phyloP scores from a whole-genome alignment of 2,113 vertebrate species.

The Dromaius novaehollandiae region DNA sequence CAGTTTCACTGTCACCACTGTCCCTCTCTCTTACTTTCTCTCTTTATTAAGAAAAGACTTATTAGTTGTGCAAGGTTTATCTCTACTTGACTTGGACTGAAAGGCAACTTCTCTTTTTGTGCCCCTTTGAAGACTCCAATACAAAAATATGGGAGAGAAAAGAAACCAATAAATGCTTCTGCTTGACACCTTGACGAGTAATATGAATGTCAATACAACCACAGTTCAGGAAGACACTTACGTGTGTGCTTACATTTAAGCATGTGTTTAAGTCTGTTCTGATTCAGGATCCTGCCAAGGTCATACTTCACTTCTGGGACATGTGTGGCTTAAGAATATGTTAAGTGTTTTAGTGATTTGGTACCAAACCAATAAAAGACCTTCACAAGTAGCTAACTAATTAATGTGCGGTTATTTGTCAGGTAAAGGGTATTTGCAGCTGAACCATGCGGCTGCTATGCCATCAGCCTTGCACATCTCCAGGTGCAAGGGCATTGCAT shows the following conservation, averaged over 20 bases:
- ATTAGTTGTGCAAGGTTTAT: not conserved
- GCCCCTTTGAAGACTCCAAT: not conserved
- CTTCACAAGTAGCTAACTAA: not conserved
- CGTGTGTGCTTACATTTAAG: not conserved
- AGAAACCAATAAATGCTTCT: constrained; percentile 5
- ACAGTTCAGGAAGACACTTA: constrained; percentile 14
- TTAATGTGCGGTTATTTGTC: not conserved
- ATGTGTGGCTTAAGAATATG: not conserved
- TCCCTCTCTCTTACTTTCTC: not conserved
- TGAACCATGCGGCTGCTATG: not conserved
- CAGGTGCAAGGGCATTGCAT: not conserved
- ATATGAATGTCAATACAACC: not conserved
- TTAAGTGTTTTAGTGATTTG: not conserved
- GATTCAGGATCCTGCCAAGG: constrained; percentile 15
- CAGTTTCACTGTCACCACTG: not conserved
- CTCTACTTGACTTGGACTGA: not conserved
- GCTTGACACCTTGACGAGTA: not conserved
- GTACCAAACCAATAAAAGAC: not conserved
- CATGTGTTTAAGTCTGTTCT: not conserved
- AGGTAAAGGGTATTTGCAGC: not conserved
- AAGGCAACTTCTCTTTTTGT: not conserved
- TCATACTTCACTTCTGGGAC: not conserved
- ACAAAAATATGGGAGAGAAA: not conserved
- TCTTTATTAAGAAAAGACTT: not conserved
- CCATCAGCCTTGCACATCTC: not conserved